Evolutionary conservation across 2,113 vertebrate species (phyloP).

Genomic region (Sardina pilchardus): DNA sequence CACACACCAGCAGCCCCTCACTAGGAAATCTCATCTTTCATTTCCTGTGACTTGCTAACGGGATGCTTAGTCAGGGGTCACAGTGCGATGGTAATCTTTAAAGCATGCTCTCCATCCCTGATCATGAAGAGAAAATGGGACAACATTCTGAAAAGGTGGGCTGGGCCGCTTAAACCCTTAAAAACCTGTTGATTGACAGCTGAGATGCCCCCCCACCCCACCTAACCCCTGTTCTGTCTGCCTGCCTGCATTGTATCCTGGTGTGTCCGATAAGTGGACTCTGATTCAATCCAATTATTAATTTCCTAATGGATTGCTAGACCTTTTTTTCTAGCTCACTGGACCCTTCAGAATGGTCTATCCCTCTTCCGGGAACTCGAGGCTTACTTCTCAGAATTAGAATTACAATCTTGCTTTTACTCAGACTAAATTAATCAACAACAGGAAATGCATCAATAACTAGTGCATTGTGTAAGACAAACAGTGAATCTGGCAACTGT

Average conservation of each 20-base stretch:
- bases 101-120: neutral
- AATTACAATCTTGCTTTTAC: neutral
- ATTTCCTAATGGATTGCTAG: conserved; percentile 52
- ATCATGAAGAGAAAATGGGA: neutral
- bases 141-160: neutral
- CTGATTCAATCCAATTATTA: conserved; percentile 51
- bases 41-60: conserved; percentile 1
- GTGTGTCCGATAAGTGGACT: conserved; percentile 39
- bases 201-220: neutral
- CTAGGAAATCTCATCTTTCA: neutral
- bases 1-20: neutral
- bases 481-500: neutral
- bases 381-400: neutral
- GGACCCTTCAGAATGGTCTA: conserved; percentile 47
- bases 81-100: neutral
- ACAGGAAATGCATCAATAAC: neutral
- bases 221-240: neutral
- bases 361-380: conserved; percentile 15
- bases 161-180: neutral
- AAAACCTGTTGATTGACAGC: conserved; percentile 7
- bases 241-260: neutral
- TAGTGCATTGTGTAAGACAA: neutral
- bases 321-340: conserved; percentile 48
- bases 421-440: neutral
- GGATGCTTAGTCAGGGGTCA: neutral